Base-by-base conservation (phyloP, 2,113 vertebrate species). In the Scolopax mira region DNA sequence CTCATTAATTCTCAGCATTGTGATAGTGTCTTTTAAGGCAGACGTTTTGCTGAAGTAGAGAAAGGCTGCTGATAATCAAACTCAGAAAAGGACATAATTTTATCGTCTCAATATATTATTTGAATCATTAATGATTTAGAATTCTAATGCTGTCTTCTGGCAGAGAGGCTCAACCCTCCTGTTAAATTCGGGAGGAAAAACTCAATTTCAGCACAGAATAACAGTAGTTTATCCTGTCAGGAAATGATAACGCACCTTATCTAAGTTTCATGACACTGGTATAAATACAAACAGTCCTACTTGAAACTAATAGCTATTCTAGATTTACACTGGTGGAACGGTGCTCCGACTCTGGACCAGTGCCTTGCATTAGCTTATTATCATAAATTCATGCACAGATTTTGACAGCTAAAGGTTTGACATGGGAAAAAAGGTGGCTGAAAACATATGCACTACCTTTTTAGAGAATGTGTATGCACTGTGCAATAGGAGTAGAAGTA, bases 101-200 rank as follows among this genome's bases (percentile, higher is more conserved):
- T 60, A 28, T 46, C 2, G 61, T 41, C 77, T 49, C 12, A 41
- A 17, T n/a, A 6, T 37, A 51, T 52, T 79, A 17, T 69, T 80
- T 65, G 25, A 52, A 64, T 87, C 6, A 33, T 60, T 74, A 37
- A 28, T 33, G 12, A n/a, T 62, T 92, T 90, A 67, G 14, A 74
- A 74, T 55, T 89, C 28, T n/a, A 58, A 18, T 60, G 8, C 0
- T 57, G 22, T 81, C 18, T 70, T 62, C 33, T 42, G 48, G 11
- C 23, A 48, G 0, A 0, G 8, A 67, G 6, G 6, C 5, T 18
- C 23, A 84, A 21, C 11, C 10, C 7, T 70, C 30, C 5, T 44
- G 11, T 79, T 62, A 66, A 94, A 85, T 7, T 13, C 4, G 27
- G 0, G 2, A 72, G 18, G 3, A 71, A 66, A 90, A 92, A 8